phyloP scores from a whole-genome alignment of 2,888 invertebrate genomes.

The Plebejus melissa region DNA sequence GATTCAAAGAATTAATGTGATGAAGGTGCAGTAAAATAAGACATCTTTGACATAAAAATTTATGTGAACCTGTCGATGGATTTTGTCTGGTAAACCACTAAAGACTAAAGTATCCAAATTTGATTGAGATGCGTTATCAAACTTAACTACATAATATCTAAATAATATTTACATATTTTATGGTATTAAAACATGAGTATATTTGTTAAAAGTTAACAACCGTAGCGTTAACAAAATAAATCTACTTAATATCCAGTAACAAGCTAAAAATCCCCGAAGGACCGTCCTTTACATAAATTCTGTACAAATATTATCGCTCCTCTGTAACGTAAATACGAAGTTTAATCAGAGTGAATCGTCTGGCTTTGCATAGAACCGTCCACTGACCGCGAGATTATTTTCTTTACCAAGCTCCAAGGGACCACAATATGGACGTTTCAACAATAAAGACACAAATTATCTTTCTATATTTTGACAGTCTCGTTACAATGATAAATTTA shows the following conservation, averaged over 20 bases:
- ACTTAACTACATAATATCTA: too few relatives aligned
- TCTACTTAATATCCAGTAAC: background rate
- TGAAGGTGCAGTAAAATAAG: background rate
- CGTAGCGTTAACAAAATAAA: background rate
- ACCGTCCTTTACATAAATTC: background rate
- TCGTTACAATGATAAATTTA: background rate
- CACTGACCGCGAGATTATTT: constrained; percentile 11
- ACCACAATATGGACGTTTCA: constrained; percentile 11
- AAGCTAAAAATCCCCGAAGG: background rate
- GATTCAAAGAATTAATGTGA: background rate
- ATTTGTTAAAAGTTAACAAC: background rate
- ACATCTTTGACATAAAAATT: background rate
- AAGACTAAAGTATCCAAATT: too few relatives aligned
- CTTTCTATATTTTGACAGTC: background rate
- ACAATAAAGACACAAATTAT: background rate
- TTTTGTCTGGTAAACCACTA: background rate
- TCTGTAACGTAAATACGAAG: background rate
- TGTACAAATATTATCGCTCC: constrained; percentile 1
- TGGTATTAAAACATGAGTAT: background rate
- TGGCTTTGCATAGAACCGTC: background rate
- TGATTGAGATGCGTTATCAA: too few relatives aligned
- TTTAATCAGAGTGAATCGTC: constrained; percentile 16
- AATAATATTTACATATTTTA: too few relatives aligned
- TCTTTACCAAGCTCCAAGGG: background rate
- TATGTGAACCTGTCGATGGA: background rate